Percentiles rank a stretch among this genome's conserved stretches.
These are phyloP conservation scores for Aptenodytes patagonicus DNA, from an alignment of 2,113 vertebrate species.

Conservation along the genomic window DNA sequence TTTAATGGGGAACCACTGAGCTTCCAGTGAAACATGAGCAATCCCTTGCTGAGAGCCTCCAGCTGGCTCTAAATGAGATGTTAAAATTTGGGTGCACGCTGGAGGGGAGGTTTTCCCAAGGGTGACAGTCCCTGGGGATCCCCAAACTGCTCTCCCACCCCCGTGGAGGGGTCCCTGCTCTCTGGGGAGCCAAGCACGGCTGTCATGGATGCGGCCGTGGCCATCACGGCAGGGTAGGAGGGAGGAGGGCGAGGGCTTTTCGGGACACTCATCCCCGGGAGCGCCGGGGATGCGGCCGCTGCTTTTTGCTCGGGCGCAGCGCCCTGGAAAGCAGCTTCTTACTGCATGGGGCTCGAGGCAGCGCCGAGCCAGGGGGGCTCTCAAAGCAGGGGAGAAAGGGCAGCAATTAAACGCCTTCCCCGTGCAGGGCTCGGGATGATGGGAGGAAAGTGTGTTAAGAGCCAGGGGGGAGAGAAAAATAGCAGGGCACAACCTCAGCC, in stretches of 20 bases:
- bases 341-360: neutral
- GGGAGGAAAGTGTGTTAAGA: neutral
- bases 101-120: neutral
- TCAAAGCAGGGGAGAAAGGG: neutral
- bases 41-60: neutral
- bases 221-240: fast-evolving
- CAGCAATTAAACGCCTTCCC: neutral
- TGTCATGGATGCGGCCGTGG: fast-evolving
- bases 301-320: neutral
- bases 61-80: neutral
- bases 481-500: neutral
- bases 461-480: neutral
- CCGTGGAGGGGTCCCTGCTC: fast-evolving
- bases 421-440: neutral
- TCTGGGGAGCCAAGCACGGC: neutral
- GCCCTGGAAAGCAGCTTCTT: neutral
- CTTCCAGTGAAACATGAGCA: neutral
- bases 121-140: neutral
- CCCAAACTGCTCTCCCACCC: neutral
- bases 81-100: fast-evolving
- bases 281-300: fast-evolving
- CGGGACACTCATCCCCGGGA: neutral
- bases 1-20: neutral
- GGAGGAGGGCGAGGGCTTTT: neutral
- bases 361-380: fast-evolving